These are phyloP conservation scores for Bacillus rossius DNA, from an alignment of 1,140 invertebrate species.

Conservation along the genomic window DNA sequence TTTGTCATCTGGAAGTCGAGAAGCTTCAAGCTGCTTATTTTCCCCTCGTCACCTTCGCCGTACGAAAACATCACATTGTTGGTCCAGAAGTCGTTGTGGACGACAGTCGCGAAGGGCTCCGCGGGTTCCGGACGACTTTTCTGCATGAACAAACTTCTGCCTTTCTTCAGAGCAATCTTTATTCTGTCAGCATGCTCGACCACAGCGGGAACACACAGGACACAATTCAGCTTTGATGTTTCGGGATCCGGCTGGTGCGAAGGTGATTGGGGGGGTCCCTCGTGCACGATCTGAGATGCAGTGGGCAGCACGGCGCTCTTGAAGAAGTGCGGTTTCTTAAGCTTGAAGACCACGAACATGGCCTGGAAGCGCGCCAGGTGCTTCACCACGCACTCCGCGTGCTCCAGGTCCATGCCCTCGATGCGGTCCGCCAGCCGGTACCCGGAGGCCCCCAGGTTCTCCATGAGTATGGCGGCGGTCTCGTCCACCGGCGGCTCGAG, in stretches of 20 bases:
- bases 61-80: slow-evolving; percentile 10
- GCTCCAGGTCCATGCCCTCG: background rate
- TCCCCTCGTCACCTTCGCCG: background rate
- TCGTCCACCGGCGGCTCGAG: background rate
- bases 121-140: background rate
- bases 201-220: background rate
- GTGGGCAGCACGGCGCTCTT: background rate
- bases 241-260: background rate
- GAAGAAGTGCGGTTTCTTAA: background rate
- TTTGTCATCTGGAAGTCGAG: background rate
- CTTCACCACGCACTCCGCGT: background rate
- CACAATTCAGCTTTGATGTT: background rate
- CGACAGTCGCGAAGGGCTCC: slow-evolving; percentile 3
- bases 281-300: background rate
- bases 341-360: background rate
- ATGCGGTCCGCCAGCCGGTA: background rate
- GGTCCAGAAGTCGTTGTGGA: slow-evolving; percentile 10
- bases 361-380: slow-evolving; percentile 6
- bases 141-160: background rate
- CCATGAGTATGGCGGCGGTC: background rate
- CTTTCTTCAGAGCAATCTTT: background rate
- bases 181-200: background rate
- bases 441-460: background rate
- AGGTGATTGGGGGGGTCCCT: background rate
- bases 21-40: background rate